Evolutionary conservation across 2,113 vertebrate species (phyloP).

Genomic region (Gila orcuttii): DNA sequence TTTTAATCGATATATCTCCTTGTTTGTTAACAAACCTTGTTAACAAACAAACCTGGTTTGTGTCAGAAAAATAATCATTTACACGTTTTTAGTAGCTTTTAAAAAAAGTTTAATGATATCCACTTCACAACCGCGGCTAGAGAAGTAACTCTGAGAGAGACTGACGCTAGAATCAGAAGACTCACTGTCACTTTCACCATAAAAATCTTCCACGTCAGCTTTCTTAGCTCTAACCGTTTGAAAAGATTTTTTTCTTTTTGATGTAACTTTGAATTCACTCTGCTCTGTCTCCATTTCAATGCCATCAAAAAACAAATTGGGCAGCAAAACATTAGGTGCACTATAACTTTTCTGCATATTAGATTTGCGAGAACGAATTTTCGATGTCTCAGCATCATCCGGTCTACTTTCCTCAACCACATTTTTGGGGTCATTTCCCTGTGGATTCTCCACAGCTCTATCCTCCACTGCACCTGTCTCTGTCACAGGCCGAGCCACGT

Average conservation of each 20-base stretch:
- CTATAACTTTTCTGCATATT: neutral
- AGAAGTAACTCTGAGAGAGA: neutral
- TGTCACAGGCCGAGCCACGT: no score
- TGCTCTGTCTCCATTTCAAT: neutral
- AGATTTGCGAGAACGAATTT: neutral
- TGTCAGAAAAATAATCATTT: neutral
- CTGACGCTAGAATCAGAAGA: neutral
- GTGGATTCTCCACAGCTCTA: no score
- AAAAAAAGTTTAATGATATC: no score
- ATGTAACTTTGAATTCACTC: neutral
- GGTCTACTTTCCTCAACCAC: neutral
- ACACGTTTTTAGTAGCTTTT: neutral
- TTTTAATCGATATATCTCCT: neutral
- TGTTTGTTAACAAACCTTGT: neutral
- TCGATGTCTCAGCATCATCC: neutral
- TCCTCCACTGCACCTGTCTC: no score
- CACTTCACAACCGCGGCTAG: neutral
- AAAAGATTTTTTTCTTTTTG: neutral
- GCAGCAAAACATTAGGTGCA: neutral
- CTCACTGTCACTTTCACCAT: neutral
- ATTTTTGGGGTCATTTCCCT: neutral
- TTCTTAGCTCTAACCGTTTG: neutral
- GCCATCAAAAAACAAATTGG: neutral
- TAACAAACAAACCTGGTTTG: neutral
- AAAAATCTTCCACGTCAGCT: neutral